Conservation (phyloP, 2,113 vertebrate species). For the Triplophysa dalaica region DNA sequence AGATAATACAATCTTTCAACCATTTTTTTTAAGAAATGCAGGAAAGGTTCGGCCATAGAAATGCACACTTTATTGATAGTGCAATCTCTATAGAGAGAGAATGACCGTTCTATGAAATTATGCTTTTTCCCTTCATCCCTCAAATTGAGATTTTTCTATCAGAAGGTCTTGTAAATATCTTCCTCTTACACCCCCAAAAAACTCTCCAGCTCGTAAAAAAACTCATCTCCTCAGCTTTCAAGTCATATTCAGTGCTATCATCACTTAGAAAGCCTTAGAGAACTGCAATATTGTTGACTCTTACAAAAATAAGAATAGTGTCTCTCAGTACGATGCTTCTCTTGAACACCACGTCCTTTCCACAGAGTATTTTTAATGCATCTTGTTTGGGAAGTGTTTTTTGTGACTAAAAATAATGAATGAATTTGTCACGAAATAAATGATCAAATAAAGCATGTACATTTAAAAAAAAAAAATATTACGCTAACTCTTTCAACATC, state of each 20-base stretch:
- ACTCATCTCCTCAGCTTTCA: background rate
- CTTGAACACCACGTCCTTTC: background rate
- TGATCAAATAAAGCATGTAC: too few species aligned
- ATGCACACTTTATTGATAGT: background rate
- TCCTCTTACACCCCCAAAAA: constrained; percentile 6
- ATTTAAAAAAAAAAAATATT: background rate
- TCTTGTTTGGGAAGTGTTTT: too few species aligned
- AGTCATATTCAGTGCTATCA: constrained; percentile 30
- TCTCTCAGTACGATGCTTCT: constrained; percentile 4
- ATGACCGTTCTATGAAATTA: constrained; percentile 12
- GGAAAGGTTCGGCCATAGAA: constrained; percentile 1
- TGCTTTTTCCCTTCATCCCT: background rate
- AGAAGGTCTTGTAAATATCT: constrained; percentile 18
- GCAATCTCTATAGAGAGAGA: background rate
- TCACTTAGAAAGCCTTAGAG: background rate
- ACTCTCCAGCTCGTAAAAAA: constrained; percentile 1
- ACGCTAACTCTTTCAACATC: constrained; percentile 6
- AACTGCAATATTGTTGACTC: constrained; percentile 1
- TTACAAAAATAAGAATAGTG: constrained; percentile 12
- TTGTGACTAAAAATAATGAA: too few species aligned
- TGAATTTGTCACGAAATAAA: too few species aligned
- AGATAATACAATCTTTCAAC: background rate
- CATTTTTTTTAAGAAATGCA: background rate
- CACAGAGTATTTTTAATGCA: too few species aligned
- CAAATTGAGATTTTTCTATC: constrained; percentile 5